Evolutionary conservation across 2,797 vertebrate species (phyloP).

Genomic region (Triplophysa yarkandensis): DNA sequence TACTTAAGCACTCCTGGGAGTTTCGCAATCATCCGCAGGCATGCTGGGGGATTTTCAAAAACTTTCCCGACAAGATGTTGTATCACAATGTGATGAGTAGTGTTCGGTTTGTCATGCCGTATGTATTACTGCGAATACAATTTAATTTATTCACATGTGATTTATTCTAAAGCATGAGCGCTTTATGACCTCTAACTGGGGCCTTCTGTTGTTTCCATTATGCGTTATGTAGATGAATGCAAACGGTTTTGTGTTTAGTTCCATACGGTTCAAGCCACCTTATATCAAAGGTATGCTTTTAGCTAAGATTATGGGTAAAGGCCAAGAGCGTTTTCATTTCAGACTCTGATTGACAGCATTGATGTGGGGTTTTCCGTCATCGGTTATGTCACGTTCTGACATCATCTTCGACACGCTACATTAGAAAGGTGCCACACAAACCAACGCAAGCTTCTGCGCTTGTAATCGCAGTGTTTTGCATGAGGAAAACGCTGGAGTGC

Average conservation of each 20-base stretch:
- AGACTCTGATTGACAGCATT: not conserved
- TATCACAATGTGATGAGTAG: slow-evolving; percentile 7
- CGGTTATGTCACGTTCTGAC: not conserved
- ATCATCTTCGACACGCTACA: not conserved
- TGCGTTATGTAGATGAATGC: not conserved
- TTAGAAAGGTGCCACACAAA: not conserved
- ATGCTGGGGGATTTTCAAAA: slow-evolving; percentile 57
- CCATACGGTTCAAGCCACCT: not conserved
- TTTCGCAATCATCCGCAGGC: slow-evolving; percentile 70
- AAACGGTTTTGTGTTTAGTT: not conserved
- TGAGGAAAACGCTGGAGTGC: not conserved
- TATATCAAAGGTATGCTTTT: not conserved
- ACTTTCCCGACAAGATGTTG: slow-evolving; percentile 32
- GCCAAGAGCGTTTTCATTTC: not conserved
- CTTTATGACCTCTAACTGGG: not conserved
- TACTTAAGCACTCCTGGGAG: slow-evolving; percentile 59
- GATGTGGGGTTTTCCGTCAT: not conserved
- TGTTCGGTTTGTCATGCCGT: slow-evolving; percentile 2
- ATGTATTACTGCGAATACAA: not conserved
- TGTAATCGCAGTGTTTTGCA: not conserved
- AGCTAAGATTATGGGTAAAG: not conserved
- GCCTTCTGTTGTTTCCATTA: not conserved
- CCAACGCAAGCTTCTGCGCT: not conserved
- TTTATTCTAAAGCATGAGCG: not conserved
- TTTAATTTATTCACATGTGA: not conserved